These are phyloP conservation scores for Columba janthina DNA, from an alignment of 2,113 vertebrate species.

Conservation along the genomic window DNA sequence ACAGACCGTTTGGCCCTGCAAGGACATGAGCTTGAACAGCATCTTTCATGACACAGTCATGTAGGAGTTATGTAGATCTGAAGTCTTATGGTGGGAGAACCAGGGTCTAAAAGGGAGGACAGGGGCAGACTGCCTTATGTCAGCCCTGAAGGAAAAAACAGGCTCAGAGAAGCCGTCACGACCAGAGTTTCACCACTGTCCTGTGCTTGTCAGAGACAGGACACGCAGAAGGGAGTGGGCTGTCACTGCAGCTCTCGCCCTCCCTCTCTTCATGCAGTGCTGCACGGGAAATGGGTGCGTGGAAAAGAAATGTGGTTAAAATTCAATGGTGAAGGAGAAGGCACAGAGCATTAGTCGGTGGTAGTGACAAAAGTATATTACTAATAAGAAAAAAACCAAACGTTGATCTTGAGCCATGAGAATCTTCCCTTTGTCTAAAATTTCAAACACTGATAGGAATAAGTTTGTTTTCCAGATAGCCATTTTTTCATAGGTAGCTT, in stretches of 20 bases:
- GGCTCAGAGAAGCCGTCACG: neutral
- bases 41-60: neutral
- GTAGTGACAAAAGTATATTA: neutral
- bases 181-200: neutral
- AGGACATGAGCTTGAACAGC: neutral
- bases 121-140: neutral
- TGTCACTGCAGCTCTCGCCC: accelerated
- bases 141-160: neutral
- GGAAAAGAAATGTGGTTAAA: neutral
- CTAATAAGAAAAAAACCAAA: neutral
- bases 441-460: neutral
- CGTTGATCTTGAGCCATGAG: neutral
- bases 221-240: accelerated
- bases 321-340: neutral
- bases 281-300: neutral
- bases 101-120: neutral
- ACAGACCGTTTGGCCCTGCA: neutral
- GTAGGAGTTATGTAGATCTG: neutral
- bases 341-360: neutral
- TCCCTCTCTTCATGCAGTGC: neutral
- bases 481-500: neutral
- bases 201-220: neutral
- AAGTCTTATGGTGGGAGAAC: neutral
- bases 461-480: neutral
- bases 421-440: neutral